Evolutionary conservation across 2,113 vertebrate species (phyloP).

Genomic region (Hystrix brachyura): DNA sequence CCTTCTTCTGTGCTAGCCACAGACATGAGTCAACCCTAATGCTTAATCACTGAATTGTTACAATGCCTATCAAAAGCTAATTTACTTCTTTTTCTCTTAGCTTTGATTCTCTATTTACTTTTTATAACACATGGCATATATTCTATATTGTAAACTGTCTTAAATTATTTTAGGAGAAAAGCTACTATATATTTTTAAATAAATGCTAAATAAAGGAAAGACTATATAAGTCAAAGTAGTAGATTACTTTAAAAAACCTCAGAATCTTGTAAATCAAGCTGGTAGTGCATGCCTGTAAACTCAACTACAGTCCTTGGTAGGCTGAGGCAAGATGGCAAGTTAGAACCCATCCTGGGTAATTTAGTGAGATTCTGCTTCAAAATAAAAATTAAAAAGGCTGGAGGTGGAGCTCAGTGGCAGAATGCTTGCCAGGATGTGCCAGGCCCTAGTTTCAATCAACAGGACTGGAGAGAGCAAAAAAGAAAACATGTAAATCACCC

Average conservation of each 20-base stretch:
- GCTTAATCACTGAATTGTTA: neutral
- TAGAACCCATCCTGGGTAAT: neutral
- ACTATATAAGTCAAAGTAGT: neutral
- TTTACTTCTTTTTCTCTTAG: neutral
- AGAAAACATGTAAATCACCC: neutral
- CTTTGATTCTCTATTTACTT: neutral
- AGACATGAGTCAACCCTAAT: neutral
- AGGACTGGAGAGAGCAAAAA: neutral
- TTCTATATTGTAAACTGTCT: neutral
- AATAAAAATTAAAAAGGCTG: neutral
- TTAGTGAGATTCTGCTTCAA: neutral
- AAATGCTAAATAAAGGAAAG: conserved; percentile 3
- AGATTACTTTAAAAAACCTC: neutral
- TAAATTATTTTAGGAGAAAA: conserved; percentile 33
- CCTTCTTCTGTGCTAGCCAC: neutral
- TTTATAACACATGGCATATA: neutral
- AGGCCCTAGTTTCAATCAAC: neutral
- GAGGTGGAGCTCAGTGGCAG: neutral
- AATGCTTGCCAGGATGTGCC: neutral
- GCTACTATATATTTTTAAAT: neutral
- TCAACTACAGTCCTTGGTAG: neutral
- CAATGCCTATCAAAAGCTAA: neutral
- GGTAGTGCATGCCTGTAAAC: neutral
- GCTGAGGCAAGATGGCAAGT: neutral
- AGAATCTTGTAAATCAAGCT: neutral